These are phyloP conservation scores for Hoplostethus atlanticus DNA, from an alignment of 2,797 vertebrate species.

Conservation along the genomic window DNA sequence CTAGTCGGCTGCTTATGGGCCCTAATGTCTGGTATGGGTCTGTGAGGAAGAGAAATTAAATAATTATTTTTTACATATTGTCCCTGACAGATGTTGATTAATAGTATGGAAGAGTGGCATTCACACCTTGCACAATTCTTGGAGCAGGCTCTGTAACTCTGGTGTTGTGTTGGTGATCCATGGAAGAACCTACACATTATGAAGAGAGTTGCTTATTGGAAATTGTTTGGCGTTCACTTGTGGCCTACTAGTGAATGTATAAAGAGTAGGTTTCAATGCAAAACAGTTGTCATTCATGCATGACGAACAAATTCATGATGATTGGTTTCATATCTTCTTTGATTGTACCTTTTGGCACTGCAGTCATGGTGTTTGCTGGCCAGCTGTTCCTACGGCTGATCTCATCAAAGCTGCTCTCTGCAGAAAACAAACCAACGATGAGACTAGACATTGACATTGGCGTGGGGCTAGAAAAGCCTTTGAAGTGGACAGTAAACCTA, in stretches of 20 bases:
- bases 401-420: slow-evolving; percentile 88
- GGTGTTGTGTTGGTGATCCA: slow-evolving; percentile 83
- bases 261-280: not conserved
- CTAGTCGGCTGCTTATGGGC: slow-evolving; percentile 87
- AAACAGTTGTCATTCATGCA: not conserved
- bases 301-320: not conserved
- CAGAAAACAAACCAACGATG: slow-evolving; percentile 39
- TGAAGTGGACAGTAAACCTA: slow-evolving; percentile 61
- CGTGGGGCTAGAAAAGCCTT: slow-evolving; percentile 56
- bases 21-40: slow-evolving; percentile 90
- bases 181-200: slow-evolving; percentile 73
- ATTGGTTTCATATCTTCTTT: slow-evolving; percentile 10
- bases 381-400: slow-evolving; percentile 88
- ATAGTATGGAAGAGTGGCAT: not conserved
- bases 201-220: not conserved
- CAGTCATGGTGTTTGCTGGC: slow-evolving; percentile 75
- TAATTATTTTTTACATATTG: slow-evolving; percentile 7
- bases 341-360: slow-evolving; percentile 82
- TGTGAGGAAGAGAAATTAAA: slow-evolving; percentile 57
- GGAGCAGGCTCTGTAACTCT: slow-evolving; percentile 80
- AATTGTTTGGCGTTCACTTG: not conserved
- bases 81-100: not conserved
- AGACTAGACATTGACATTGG: slow-evolving; percentile 43
- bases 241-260: not conserved
- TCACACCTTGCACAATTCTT: slow-evolving; percentile 79